Evolutionary conservation across 2,797 vertebrate species (phyloP).

Genomic region (Paratrypauchen microcephalus): DNA sequence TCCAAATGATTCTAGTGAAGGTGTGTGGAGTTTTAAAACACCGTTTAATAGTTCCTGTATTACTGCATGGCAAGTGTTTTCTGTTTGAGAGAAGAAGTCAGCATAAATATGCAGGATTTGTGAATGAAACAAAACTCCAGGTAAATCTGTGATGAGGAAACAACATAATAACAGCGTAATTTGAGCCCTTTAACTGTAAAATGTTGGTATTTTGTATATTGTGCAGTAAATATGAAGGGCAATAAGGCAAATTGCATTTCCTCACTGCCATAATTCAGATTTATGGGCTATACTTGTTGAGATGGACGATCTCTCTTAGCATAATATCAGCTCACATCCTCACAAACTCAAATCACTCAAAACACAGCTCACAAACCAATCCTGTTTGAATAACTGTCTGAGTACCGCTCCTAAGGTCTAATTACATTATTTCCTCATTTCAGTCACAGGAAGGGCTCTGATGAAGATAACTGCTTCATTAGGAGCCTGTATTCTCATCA

Average conservation of each 20-base stretch:
- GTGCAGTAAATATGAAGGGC: background rate
- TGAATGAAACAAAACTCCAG: no score
- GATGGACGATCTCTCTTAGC: background rate
- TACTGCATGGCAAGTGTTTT: no score
- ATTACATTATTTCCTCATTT: constrained; percentile 3
- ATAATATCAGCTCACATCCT: background rate
- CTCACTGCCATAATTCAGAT: background rate
- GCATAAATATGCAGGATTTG: no score
- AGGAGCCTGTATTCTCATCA: constrained; percentile 15
- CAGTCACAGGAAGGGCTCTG: constrained; percentile 1
- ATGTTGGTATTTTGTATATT: background rate
- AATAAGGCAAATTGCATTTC: background rate
- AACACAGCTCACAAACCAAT: background rate
- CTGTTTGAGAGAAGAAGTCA: no score
- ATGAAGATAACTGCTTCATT: constrained; percentile 17
- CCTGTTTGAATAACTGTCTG: background rate
- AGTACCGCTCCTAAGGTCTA: background rate
- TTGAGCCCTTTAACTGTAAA: no score
- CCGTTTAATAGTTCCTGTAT: no score
- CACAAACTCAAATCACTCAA: no score
- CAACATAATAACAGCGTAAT: no score
- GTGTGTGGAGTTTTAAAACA: no score
- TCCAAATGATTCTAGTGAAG: no score
- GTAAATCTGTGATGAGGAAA: no score
- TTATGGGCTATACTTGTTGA: background rate